Evolutionary conservation across 2,113 vertebrate genomes (phyloP), one percentile per base, ranked within the genome.

Genomic region (Rhabdornis inornatus): DNA sequence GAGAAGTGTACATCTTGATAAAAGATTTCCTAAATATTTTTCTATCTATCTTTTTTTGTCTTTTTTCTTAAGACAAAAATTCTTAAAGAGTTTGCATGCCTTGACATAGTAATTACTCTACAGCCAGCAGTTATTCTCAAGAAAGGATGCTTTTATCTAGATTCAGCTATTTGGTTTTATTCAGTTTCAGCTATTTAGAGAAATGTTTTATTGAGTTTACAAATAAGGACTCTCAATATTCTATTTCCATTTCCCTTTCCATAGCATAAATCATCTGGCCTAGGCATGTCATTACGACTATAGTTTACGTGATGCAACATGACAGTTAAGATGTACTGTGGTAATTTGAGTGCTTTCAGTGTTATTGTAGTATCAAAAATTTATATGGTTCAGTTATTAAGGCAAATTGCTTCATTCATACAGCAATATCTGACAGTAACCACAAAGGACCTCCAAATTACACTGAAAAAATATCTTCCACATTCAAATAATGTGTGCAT

Each of bases 281-380:
- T 95, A 97, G 98, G 96, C 95, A 96, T 96, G 93, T 97, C 97
- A 96, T 97, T 96, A 97, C 78, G 69, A 89, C 97, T 98, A 93
- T 95, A 97, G 98, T 98, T 98, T 98, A 97, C 19, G 3, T 97
- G 97, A 98, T 97, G 70, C 81, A 97, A 98, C 97, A 96, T 98
- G 98, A 97, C 98, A 98, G 97, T 92, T 98, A 97, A 98, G 98
- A 98, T 97, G 97, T 97, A 98, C 95, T 96, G 90, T 92, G 91
- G 96, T 98, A 98, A 98, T 98, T 97, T 97, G 86, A 97, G 92
- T 91, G 94, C 96, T 97, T 97, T 95, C 97, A 97, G 93, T 97
- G 97, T 97, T 97, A 98, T 92, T 97, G 95, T 94, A 96, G 97
- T 97, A 98, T 98, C 96, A 98, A 98, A 98, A 98, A 97, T 98